Evolutionary conservation across 2,888 invertebrate genomes (phyloP), one percentile per base, ranked within the genome.

Genomic region (Drosophila fungiperda): DNA sequence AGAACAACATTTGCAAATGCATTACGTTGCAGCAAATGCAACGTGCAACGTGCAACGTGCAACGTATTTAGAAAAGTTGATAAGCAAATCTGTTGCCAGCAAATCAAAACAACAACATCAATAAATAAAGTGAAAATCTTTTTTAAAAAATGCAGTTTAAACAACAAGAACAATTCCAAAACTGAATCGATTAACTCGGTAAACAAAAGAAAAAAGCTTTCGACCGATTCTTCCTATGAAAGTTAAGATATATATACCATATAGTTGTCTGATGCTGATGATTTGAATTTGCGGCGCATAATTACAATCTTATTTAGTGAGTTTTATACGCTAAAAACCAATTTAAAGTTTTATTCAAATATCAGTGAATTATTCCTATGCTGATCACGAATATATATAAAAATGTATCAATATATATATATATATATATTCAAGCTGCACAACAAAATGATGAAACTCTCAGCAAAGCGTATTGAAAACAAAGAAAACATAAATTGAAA

Each of bases 401-500:
- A 26, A 26, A 26, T 26, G 3, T 2, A 26, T 26, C 26, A 26
- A 26, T 26, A 26, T 26, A 26, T 26, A 4, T 29, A 29, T 29
- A 29, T 29, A 29, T 29, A 29, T 29, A 29, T 29, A 6, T 29
- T 6, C 23, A 23, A 15, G 8, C 2, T 12, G 3, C 29, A 3
- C 29, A 11, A n/a, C 26, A n/a, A 29, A 26, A 50, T 6, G 17
- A n/a, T 20, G 7, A 20, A 20, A 23, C n/a, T 1, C 11, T 29
- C 26, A 17, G 49, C 26, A 20, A 17, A 50, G 26, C 1, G 17
- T 29, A 29, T 49, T 17, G 26, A 2, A 50, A n/a, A n/a, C 17
- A 45, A 15, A 20, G 40, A 38, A 53, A 40, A 40, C 66, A 65
- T 73, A 61, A 78, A 73, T 61, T 71, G 61, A 74, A 67, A 68